Evolutionary conservation across 2,888 invertebrate species (phyloP), one percentile per base, ranked within the genome.

Genomic region (Dione juno): DNA sequence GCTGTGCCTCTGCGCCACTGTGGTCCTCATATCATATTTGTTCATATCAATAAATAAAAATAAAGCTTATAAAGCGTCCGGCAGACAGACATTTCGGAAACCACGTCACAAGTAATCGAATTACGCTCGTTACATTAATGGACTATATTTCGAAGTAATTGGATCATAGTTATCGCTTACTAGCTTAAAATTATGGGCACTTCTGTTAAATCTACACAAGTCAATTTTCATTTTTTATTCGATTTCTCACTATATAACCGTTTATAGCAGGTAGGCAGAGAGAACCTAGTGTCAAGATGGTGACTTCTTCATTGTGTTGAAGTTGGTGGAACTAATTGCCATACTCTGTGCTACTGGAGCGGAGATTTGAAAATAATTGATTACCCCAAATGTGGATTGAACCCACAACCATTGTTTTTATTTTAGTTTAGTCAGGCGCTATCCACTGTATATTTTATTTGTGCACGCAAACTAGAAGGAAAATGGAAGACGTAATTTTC

Each of bases 71-170:
- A 40, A 13, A 16, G 7, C 19, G 54, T 21, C 50, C 50, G 43
- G n/a, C 35, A 21, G 45, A 54, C 48, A 19, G n/a, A 37, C 50
- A 58, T 40, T 58, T 64, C 64, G n/a, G 21, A 52, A 57, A 57
- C 61, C 43, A 52, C 48, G 40, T 35, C 64, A 50, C 21, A 28
- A 41, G 35, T 67, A 67, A 72, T 67, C 57, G 61, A 69, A 67
- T 67, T 64, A 53, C 45, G 48, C 43, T 69, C 69, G 66, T 72
- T 66, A 57, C 45, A 43, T n/a, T 69, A 57, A 66, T 69, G 45
- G 66, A 45, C 43, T 63, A 57, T 40, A 41, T 41, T 52, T 48
- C 58, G 48, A 53, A 48, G 2, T 43, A 28, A 59, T 43, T 59
- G 14, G 59, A 21, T 59, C 41, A 59, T 43, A 43, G 41, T 43